Conservation (phyloP, 2,797 vertebrate genomes). For the Fundulus diaphanus region DNA sequence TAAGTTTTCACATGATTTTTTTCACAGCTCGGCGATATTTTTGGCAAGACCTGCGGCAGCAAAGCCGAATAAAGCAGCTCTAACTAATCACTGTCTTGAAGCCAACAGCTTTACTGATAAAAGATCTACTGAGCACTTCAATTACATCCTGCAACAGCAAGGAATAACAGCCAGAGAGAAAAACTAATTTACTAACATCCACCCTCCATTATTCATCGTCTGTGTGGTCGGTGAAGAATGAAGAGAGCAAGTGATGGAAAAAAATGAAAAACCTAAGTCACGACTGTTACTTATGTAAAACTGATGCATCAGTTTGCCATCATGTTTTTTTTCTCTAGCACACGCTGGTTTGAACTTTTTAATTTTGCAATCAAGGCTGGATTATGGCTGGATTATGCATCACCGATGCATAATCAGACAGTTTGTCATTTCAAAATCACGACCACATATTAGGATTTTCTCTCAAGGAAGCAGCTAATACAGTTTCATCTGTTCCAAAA, state of each 20-base stretch:
- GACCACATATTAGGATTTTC: slow-evolving; percentile 1
- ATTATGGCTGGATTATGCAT: too few relatives aligned
- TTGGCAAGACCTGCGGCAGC: slow-evolving; percentile 10
- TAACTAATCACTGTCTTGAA: slow-evolving; percentile 41
- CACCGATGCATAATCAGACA: neutral
- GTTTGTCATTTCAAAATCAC: neutral
- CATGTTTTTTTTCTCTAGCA: neutral
- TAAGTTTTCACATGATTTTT: neutral
- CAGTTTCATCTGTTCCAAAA: slow-evolving; percentile 5
- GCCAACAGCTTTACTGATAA: slow-evolving; percentile 54
- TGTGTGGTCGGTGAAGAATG: slow-evolving; percentile 29
- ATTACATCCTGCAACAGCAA: slow-evolving; percentile 60
- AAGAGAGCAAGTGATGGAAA: neutral
- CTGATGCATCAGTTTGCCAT: neutral
- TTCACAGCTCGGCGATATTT: slow-evolving; percentile 1
- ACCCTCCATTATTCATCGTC: slow-evolving; percentile 52
- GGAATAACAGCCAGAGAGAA: slow-evolving; percentile 43
- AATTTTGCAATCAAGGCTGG: neutral
- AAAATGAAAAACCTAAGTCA: neutral
- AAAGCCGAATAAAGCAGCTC: slow-evolving; percentile 35
- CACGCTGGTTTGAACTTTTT: neutral
- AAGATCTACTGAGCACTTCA: slow-evolving; percentile 64
- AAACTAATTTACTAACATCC: slow-evolving; percentile 51
- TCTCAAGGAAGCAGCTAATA: neutral
- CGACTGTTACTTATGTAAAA: slow-evolving; percentile 18